Conservation (phyloP, 2,797 vertebrate genomes). For the Rhinoraja longicauda region DNA sequence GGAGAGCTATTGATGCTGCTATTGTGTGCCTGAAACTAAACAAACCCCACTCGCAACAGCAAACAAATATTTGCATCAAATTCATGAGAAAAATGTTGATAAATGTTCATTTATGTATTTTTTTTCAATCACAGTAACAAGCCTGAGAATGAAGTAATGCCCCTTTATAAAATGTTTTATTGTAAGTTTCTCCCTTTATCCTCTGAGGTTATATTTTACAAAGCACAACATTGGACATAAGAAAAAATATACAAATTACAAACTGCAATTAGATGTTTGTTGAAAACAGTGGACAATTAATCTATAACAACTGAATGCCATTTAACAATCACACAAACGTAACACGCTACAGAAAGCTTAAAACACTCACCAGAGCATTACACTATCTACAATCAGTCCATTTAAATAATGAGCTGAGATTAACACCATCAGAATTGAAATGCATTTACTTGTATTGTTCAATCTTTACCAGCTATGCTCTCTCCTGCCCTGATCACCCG, state of each 20-base stretch:
- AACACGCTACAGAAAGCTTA: neutral
- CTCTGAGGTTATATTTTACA: conserved; percentile 30
- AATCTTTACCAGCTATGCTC: neutral
- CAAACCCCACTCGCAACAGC: neutral
- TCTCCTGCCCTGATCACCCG: neutral
- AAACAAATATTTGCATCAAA: neutral
- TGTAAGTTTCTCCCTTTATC: conserved; percentile 9
- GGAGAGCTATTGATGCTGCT: neutral
- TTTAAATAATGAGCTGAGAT: neutral
- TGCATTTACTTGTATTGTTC: neutral
- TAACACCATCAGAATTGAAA: neutral
- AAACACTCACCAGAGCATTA: neutral
- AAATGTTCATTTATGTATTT: neutral
- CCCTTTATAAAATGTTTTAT: conserved; percentile 30
- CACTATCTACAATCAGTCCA: neutral
- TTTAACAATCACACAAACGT: neutral
- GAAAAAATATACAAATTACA: conserved; percentile 26
- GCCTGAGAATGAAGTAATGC: neutral
- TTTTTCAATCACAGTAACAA: neutral
- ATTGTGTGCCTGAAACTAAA: neutral
- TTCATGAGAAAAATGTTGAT: neutral
- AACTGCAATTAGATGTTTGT: conserved; percentile 20
- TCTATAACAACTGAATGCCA: neutral
- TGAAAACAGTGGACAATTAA: conserved; percentile 3
- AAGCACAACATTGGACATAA: neutral